Evolutionary conservation across 2,888 invertebrate species (phyloP).

Genomic region (Scaeva pyrastri): DNA sequence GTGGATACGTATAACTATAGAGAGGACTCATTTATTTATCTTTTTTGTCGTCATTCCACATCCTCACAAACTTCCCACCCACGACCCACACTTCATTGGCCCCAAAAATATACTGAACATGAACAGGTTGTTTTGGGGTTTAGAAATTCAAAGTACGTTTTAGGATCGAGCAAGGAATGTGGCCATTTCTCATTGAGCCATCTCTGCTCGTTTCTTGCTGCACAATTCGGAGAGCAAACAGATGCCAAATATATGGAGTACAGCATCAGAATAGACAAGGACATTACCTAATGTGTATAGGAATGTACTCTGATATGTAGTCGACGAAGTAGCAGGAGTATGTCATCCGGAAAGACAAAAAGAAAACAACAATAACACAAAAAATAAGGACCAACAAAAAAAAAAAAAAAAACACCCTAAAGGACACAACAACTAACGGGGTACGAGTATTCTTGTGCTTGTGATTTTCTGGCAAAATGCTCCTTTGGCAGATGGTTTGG

Average conservation of each 20-base stretch:
- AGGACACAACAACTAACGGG: constrained; percentile 40
- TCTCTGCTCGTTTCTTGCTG: constrained; percentile 26
- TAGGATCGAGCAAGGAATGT: constrained; percentile 42
- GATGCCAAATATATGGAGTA: constrained; percentile 68
- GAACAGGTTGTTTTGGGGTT: constrained; percentile 73
- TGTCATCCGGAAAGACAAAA: constrained; percentile 56
- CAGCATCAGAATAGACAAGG: constrained; percentile 70
- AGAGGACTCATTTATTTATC: constrained; percentile 5
- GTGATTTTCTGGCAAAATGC: constrained; percentile 68
- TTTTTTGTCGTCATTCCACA: constrained; percentile 15
- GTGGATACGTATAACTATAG: too few species aligned
- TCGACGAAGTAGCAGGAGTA: constrained; percentile 50
- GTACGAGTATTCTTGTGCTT: too few species aligned
- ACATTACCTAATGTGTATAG: constrained; percentile 69
- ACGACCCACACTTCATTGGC: constrained; percentile 41
- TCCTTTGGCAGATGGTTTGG: constrained; percentile 59
- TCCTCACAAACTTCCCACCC: neutral
- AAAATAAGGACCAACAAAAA: neutral
- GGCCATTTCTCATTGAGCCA: constrained; percentile 44
- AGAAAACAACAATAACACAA: constrained; percentile 13
- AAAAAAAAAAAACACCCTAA: constrained; percentile 12
- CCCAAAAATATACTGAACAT: constrained; percentile 42
- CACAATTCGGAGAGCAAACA: constrained; percentile 59
- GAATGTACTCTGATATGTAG: constrained; percentile 68
- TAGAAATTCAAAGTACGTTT: constrained; percentile 63